A percentile compares a stretch with the other conserved stretches of the same genome.
Conservation (phyloP, 2,113 vertebrate genomes). For the Zapornia atra region DNA sequence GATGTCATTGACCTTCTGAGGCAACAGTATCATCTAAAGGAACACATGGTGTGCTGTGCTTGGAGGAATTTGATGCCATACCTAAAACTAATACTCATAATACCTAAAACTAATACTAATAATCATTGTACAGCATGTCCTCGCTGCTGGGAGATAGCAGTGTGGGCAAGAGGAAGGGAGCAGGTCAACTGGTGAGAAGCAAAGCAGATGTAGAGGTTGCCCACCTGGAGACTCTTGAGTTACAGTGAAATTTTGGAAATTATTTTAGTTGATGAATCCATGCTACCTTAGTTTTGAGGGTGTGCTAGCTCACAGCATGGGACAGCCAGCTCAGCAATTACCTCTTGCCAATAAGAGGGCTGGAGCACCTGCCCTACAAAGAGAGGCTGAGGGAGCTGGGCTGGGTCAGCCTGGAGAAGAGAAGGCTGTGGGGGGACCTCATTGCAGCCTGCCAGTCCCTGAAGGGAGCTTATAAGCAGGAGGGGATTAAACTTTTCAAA, state of each 20-base stretch:
- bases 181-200: not conserved
- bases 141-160: rapidly evolving
- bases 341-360: not conserved
- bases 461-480: no score
- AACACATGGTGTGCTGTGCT: not conserved
- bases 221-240: not conserved
- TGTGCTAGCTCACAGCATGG: not conserved
- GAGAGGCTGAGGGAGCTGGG: no score
- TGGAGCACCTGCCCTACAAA: no score
- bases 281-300: not conserved
- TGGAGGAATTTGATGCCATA: not conserved
- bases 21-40: not conserved
- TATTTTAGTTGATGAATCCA: not conserved
- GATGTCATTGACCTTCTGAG: not conserved
- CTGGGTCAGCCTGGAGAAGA: no score
- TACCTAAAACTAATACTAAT: not conserved
- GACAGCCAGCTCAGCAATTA: not conserved
- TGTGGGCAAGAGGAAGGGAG: not conserved
- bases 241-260: not conserved
- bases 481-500: no score
- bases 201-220: not conserved
- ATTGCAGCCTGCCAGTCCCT: no score
- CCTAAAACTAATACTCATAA: not conserved
- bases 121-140: not conserved
- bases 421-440: no score